A percentile compares a stretch with the other conserved stretches of the same genome.
Conservation (phyloP, 2,888 invertebrate genomes). For the Clistopyga incitator region DNA sequence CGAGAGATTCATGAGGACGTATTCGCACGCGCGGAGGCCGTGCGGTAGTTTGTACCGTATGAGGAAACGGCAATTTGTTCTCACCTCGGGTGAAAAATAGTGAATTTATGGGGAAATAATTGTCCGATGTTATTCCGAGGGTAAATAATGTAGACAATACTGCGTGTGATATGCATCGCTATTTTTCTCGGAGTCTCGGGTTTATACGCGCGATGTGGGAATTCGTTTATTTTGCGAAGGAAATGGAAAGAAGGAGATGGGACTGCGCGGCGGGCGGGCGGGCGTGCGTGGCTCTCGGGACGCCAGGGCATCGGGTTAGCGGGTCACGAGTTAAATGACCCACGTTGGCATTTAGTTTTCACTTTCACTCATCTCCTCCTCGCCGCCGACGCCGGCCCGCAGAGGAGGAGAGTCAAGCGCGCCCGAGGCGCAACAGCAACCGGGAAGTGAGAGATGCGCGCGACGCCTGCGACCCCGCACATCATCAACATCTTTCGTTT, state of each 20-base stretch:
- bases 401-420: constrained; percentile 39
- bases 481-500: constrained; percentile 51
- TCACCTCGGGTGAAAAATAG: background rate
- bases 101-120: too few relatives aligned
- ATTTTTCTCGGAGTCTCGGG: background rate
- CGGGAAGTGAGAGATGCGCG: constrained; percentile 64
- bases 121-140: background rate
- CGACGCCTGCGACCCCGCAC: constrained; percentile 27
- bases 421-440: constrained; percentile 50
- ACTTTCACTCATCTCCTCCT: constrained; percentile 83
- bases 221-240: background rate
- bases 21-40: constrained; percentile 1
- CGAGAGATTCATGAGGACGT: background rate
- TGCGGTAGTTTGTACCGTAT: background rate
- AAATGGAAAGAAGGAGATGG: constrained; percentile 2
- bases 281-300: constrained; percentile 34
- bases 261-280: background rate
- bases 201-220: background rate
- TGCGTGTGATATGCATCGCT: background rate
- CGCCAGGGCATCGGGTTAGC: constrained; percentile 75
- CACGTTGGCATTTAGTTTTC: constrained; percentile 82
- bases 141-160: background rate
- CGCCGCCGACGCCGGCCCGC: constrained; percentile 27
- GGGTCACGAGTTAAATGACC: constrained; percentile 84
- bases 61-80: constrained; percentile 14